Base-by-base conservation (phyloP, 2,888 invertebrate species). In the Agrenia bidenticulata region DNA sequence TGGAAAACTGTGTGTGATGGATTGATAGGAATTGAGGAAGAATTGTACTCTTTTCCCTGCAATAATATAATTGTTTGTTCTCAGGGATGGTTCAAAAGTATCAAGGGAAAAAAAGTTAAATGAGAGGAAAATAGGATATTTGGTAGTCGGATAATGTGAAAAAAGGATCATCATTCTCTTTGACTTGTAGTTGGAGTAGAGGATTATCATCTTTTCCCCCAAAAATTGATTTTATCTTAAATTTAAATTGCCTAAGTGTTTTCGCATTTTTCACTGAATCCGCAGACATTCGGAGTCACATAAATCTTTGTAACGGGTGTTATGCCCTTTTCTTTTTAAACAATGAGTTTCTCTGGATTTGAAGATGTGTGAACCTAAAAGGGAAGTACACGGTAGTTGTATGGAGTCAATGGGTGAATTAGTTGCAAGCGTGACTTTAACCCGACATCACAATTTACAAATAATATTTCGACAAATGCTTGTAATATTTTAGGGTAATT, bases 241-340 rank as follows among this genome's bases (percentile, higher is more conserved):
- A 27, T 51, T 51, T 21, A n/a, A n/a, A n/a, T n/a, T n/a, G n/a
- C n/a, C n/a, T 56, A 23, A 58, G 45, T 58, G 58, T 58, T 58
- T 58, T 58, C 58, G 26, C 45, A 58, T 58, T 58, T 58, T 58
- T 58, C 27, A 45, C 26, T 45, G 17, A 21, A 45, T 58, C 45
- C 58, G 42, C 39, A 57, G 32, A 32, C 32, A 32, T 32, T 32
- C 11, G n/a, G 4, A 32, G 32, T 7, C 32, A 32, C 32, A 7
- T 32, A 32, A 32, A 32, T 4, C 32, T 32, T 7, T 4, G 32
- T 32, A 32, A 32, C 32, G 32, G 32, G 32, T 4, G 32, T 32
- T 32, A 32, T 32, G 11, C 4, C 11, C 11, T 32, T 4, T 32
- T 32, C 32, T 32, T 32, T 32, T 7, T 7, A 32, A 32, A 32